Evolutionary conservation across 1,140 invertebrate species (phyloP).

Genomic region (Drosophila carrolli): DNA sequence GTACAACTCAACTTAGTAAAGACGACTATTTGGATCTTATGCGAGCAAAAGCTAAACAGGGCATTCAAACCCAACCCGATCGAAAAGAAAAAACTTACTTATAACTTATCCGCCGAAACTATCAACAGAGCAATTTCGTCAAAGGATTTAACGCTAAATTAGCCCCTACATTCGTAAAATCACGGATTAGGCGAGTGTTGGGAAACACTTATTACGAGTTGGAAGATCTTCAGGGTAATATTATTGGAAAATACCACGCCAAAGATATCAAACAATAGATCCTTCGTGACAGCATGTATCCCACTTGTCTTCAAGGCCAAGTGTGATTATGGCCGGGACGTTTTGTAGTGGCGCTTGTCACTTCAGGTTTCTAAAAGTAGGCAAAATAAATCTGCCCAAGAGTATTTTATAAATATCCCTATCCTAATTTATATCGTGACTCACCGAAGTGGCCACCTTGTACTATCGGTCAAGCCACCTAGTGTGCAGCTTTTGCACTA

Average conservation of each 20-base stretch:
- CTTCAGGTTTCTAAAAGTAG: background rate
- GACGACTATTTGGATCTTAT: slow-evolving; percentile 1
- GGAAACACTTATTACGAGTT: background rate
- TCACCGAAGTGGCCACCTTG: background rate
- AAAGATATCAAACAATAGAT: slow-evolving; percentile 17
- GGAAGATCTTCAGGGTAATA: slow-evolving; percentile 10
- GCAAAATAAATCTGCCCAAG: background rate
- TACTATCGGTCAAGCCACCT: background rate
- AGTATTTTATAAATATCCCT: background rate
- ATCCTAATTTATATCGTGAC: background rate
- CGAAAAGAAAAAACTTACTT: background rate
- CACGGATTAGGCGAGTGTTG: background rate
- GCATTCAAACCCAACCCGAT: slow-evolving; percentile 2
- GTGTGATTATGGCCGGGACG: too few species aligned
- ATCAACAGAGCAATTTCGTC: slow-evolving; percentile 13
- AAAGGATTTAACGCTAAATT: slow-evolving; percentile 3
- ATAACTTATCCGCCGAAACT: background rate
- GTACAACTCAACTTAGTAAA: background rate
- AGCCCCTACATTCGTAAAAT: slow-evolving; percentile 1
- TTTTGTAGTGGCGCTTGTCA: too few species aligned
- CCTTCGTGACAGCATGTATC: background rate
- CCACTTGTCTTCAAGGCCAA: too few species aligned
- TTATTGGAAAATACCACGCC: slow-evolving; percentile 6
- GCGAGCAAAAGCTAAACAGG: background rate
- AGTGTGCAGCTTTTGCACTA: background rate